phyloP scores from a whole-genome alignment of 2,113 vertebrate species.

The Thamnophis sirtalis region DNA sequence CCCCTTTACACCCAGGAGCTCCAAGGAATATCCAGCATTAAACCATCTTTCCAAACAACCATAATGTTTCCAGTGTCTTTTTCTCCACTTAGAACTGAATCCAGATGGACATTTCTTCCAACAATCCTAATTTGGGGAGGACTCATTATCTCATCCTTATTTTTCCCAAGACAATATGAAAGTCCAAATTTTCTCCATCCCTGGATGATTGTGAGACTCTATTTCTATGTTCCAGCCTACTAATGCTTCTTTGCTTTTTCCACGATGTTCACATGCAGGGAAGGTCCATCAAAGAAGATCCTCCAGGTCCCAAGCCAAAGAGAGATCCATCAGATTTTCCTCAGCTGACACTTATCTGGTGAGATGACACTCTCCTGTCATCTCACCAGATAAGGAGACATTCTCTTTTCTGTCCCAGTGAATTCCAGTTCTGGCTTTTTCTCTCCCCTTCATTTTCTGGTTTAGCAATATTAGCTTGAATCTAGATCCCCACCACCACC shows the following conservation, averaged over 20 bases:
- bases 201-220: neutral
- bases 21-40: no score
- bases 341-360: no score
- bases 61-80: no score
- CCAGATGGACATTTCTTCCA: no score
- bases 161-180: neutral
- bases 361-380: no score
- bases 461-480: neutral
- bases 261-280: neutral
- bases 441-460: no score
- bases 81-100: no score
- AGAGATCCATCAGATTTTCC: neutral
- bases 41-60: no score
- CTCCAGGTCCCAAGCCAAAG: neutral
- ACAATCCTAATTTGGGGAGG: neutral
- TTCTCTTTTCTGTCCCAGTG: neutral
- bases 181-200: neutral
- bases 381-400: neutral
- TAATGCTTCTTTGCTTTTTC: neutral
- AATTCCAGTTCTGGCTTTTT: no score
- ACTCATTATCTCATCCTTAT: neutral
- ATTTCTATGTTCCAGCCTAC: neutral
- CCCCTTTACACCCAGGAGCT: no score
- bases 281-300: neutral
- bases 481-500: neutral